phyloP scores from a whole-genome alignment of 2,113 vertebrate species.

The Struthio camelus region DNA sequence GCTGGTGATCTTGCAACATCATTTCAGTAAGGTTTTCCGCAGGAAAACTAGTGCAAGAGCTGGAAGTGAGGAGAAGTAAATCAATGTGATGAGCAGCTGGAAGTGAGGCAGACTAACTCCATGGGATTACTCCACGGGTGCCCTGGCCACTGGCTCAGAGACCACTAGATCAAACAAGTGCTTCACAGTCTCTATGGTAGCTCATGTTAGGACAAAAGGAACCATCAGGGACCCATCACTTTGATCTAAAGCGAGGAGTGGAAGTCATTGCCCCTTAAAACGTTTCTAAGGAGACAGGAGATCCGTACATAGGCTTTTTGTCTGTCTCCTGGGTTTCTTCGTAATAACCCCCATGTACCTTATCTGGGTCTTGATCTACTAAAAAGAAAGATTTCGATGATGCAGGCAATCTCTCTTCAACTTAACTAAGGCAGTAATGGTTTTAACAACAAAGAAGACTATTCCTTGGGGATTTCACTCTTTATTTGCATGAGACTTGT shows the following conservation, averaged over 20 bases:
- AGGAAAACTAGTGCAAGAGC: no score
- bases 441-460: neutral
- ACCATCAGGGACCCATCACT: fast-evolving
- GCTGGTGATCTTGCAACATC: fast-evolving
- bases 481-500: neutral
- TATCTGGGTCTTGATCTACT: neutral
- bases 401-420: fast-evolving
- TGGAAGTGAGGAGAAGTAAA: neutral
- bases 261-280: neutral
- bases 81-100: neutral
- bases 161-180: fast-evolving
- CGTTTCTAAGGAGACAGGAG: neutral
- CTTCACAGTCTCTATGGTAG: fast-evolving
- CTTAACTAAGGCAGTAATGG: fast-evolving
- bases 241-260: neutral
- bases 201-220: neutral
- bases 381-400: neutral
- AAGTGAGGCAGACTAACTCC: neutral
- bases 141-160: fast-evolving
- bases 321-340: neutral
- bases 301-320: no score
- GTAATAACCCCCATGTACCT: fast-evolving
- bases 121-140: fast-evolving
- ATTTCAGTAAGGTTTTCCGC: neutral
- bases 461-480: neutral